These are phyloP conservation scores for Tonatia bakeri DNA, from an alignment of 2,113 vertebrate genomes.

Conservation along the genomic window DNA sequence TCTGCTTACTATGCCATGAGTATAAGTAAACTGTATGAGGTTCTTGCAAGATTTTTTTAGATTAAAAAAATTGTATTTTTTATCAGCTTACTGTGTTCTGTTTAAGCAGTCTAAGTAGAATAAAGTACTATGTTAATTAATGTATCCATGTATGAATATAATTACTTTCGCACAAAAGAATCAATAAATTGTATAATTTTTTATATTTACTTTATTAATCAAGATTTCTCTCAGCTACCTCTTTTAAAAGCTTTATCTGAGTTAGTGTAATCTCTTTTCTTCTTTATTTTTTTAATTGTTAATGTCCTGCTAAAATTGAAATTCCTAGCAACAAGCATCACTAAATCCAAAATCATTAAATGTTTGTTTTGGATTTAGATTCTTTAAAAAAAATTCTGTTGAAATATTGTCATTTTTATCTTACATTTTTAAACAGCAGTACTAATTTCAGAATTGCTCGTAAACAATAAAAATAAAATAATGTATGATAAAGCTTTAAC, in stretches of 20 bases:
- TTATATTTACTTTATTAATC: neutral
- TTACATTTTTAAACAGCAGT: neutral
- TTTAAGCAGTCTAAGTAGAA: slow-evolving; percentile 11
- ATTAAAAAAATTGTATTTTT: neutral
- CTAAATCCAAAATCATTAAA: neutral
- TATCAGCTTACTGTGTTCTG: neutral
- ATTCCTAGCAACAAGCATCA: neutral
- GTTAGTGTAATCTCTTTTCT: neutral
- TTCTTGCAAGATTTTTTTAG: neutral
- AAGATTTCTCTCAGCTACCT: neutral
- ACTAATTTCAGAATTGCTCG: neutral
- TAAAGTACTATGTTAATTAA: slow-evolving; percentile 6
- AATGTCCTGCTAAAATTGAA: slow-evolving; percentile 4
- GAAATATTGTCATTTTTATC: slow-evolving; percentile 36
- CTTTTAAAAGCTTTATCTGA: slow-evolving; percentile 32
- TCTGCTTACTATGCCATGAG: neutral
- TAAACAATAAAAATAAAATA: slow-evolving; percentile 3
- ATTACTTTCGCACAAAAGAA: slow-evolving; percentile 13
- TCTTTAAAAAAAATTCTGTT: neutral
- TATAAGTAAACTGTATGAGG: neutral
- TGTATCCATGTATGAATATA: neutral
- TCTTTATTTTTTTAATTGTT: neutral
- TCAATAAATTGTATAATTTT: neutral
- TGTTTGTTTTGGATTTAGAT: neutral
- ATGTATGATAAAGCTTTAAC: neutral